These are phyloP conservation scores for Siniperca undulata DNA, from an alignment of 2,797 vertebrate species.

Conservation along the genomic window DNA sequence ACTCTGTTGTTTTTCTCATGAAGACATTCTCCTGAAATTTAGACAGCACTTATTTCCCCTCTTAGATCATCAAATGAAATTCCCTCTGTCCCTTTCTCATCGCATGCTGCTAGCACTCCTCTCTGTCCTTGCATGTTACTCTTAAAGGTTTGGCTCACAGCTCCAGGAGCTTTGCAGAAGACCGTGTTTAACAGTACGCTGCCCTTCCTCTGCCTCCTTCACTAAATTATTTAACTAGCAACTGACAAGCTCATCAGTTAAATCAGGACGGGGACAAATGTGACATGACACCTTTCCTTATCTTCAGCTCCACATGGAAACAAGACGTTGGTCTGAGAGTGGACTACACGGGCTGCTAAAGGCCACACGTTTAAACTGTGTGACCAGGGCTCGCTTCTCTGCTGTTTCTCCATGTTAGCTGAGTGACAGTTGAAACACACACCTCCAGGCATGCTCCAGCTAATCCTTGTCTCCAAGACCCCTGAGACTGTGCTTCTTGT, in stretches of 20 bases:
- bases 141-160: conserved; percentile 11
- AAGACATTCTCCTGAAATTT: background rate
- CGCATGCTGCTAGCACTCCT: background rate
- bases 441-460: conserved; percentile 43
- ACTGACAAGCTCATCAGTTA: conserved; percentile 32
- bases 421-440: conserved; percentile 59
- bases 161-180: conserved; percentile 24
- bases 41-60: background rate
- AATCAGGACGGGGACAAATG: conserved; percentile 21
- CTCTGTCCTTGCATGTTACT: background rate
- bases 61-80: background rate
- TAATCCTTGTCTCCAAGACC: conserved; percentile 32
- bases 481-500: conserved; percentile 44
- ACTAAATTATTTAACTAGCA: conserved; percentile 51
- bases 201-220: conserved; percentile 6
- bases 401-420: conserved; percentile 10
- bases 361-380: conserved; percentile 16
- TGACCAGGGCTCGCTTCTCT: conserved; percentile 28
- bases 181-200: conserved; percentile 37
- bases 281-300: conserved; percentile 20
- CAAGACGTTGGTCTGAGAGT: background rate
- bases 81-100: background rate
- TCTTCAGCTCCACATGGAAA: conserved; percentile 10
- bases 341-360: background rate
- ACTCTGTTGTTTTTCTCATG: background rate